Evolutionary conservation across 2,113 vertebrate species (phyloP).

Genomic region (Paramisgurnus dabryanus): DNA sequence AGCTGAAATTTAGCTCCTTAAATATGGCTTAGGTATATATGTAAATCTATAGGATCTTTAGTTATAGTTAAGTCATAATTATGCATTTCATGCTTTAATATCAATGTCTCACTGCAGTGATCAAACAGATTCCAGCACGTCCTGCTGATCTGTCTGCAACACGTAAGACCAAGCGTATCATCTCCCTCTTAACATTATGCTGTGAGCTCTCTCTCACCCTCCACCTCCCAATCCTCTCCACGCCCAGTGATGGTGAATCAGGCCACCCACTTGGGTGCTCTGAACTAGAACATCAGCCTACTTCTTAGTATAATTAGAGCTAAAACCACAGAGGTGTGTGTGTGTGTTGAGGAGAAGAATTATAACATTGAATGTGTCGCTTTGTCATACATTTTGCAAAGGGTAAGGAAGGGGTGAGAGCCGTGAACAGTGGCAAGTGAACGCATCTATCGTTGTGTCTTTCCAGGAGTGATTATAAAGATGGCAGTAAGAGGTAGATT

Average conservation of each 20-base stretch:
- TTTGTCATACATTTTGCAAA: slow-evolving; percentile 29
- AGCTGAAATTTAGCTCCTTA: no score
- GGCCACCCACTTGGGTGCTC: slow-evolving; percentile 59
- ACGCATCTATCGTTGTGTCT: neutral
- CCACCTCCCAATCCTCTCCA: slow-evolving; percentile 31
- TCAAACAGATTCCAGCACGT: neutral
- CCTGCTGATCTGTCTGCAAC: neutral
- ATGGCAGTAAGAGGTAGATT: slow-evolving; percentile 17
- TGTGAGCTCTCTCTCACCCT: slow-evolving; percentile 12
- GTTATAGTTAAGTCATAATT: no score
- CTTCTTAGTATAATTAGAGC: slow-evolving; percentile 60
- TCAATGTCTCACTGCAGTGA: neutral
- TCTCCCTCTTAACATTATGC: slow-evolving; percentile 15
- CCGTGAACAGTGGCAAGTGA: neutral
- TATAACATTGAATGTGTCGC: slow-evolving; percentile 40
- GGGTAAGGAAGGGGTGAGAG: slow-evolving; percentile 15
- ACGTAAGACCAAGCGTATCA: neutral
- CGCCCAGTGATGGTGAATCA: slow-evolving; percentile 55
- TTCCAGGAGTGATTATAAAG: slow-evolving; percentile 9
- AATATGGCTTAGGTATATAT: no score
- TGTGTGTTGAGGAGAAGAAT: slow-evolving; percentile 22
- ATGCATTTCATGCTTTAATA: neutral
- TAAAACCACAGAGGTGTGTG: slow-evolving; percentile 33
- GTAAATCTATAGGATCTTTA: no score
- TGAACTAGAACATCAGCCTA: slow-evolving; percentile 61